Evolutionary conservation across 2,113 vertebrate species (phyloP).

Genomic region (Pseudopodoces humilis): DNA sequence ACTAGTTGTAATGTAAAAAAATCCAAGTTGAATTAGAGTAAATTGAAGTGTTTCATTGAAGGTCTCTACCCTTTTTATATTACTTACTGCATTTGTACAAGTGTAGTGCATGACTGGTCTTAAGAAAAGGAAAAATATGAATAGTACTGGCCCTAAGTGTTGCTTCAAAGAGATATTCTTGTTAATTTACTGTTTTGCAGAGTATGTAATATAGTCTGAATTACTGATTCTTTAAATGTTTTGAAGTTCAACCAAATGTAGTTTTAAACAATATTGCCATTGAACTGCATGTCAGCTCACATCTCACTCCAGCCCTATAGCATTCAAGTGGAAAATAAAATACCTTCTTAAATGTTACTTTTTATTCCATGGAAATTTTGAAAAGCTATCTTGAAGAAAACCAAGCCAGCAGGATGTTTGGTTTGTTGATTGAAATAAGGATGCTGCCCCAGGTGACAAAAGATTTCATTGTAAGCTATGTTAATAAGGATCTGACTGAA

Average conservation of each 20-base stretch:
- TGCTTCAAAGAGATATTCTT: not conserved
- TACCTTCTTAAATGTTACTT: not conserved
- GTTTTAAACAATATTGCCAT: not conserved
- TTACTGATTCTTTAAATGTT: not conserved
- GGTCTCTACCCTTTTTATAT: not conserved
- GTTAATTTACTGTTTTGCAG: not conserved
- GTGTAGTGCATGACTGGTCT: fast-evolving
- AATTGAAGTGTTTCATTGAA: not conserved
- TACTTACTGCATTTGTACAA: not conserved
- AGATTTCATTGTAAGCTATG: not conserved
- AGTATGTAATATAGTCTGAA: not conserved
- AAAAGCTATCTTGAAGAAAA: not conserved
- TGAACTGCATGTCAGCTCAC: not conserved
- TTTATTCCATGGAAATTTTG: not conserved
- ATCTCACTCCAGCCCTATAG: not conserved
- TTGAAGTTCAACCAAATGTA: not conserved
- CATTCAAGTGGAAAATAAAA: not conserved
- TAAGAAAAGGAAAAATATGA: not conserved
- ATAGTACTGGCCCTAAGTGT: not conserved
- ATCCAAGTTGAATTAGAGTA: not conserved
- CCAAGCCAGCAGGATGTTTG: not conserved
- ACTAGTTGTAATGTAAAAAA: not conserved
- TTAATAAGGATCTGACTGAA: not conserved
- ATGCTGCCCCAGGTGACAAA: not conserved
- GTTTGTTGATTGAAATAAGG: not conserved